phyloP scores from a whole-genome alignment of 2,797 vertebrate genomes.

The Jordanella pulchra region DNA sequence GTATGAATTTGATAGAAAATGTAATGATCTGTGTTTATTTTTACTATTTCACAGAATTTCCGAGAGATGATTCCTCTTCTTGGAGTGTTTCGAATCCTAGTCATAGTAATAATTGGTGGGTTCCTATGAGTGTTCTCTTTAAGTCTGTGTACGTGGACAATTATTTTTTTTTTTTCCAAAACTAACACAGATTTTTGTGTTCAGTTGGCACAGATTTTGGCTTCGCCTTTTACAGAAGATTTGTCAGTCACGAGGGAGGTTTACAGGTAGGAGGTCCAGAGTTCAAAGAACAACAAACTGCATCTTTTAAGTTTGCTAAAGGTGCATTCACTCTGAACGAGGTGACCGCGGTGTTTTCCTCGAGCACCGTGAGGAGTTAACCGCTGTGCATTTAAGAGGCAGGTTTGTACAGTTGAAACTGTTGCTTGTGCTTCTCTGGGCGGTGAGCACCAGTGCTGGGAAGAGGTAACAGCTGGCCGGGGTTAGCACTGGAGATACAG shows the following conservation, averaged over 20 bases:
- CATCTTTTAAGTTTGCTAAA: background rate
- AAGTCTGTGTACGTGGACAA: background rate
- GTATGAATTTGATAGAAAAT: background rate
- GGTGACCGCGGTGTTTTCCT: too few relatives aligned
- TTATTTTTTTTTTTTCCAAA: background rate
- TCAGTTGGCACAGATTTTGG: slow-evolving; percentile 86
- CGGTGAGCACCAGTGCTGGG: too few relatives aligned
- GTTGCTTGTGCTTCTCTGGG: too few relatives aligned
- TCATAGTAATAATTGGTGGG: slow-evolving; percentile 83
- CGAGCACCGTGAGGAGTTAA: too few relatives aligned
- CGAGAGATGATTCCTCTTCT: slow-evolving; percentile 88
- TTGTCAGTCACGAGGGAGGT: slow-evolving; percentile 67
- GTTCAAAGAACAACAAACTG: slow-evolving; percentile 6
- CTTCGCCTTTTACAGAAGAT: slow-evolving; percentile 91
- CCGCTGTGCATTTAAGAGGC: too few relatives aligned
- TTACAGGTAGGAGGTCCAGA: slow-evolving; percentile 72
- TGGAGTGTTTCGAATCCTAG: slow-evolving; percentile 83
- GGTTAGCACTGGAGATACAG: too few relatives aligned
- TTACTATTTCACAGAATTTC: slow-evolving; percentile 83
- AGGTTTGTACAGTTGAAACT: too few relatives aligned
- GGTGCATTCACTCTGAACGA: too few relatives aligned
- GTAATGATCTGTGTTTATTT: background rate
- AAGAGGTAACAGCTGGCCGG: too few relatives aligned
- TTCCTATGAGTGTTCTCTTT: background rate
- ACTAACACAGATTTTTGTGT: slow-evolving; percentile 29